phyloP scores from a whole-genome alignment of 2,113 vertebrate species.

The Passer montanus region DNA sequence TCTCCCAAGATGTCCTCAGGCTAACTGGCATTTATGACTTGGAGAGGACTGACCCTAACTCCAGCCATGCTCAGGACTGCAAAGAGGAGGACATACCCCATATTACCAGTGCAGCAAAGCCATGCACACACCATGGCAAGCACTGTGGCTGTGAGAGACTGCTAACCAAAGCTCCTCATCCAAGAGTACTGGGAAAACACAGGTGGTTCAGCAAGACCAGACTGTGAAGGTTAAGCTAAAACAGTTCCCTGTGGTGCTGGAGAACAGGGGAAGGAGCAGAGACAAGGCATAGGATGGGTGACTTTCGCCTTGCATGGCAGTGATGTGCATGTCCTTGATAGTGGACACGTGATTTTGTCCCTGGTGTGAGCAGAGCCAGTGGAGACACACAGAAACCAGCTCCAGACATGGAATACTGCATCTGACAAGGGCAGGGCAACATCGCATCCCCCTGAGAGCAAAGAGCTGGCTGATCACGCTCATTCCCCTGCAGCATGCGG shows the following conservation, averaged over 20 bases:
- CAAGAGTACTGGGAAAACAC: neutral
- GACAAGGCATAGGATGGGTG: neutral
- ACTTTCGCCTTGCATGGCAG: neutral
- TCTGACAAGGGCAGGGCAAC: neutral
- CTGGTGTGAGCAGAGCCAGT: neutral
- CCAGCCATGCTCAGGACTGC: neutral
- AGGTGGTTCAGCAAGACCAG: neutral
- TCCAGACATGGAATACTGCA: neutral
- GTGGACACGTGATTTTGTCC: neutral
- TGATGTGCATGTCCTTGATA: neutral
- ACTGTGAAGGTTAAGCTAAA: neutral
- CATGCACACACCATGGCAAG: neutral
- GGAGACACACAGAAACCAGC: neutral
- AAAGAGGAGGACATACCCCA: neutral
- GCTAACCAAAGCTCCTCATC: neutral
- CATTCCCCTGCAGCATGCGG: accelerated
- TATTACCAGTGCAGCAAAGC: neutral
- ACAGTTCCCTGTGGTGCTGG: neutral
- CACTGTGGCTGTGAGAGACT: neutral
- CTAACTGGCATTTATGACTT: neutral
- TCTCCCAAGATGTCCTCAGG: neutral
- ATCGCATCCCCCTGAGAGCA: neutral
- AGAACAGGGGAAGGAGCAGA: neutral
- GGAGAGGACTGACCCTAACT: neutral
- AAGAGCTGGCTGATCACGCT: neutral